A percentile compares a stretch with the other conserved stretches of the same genome.
These are phyloP conservation scores for Disparrhopalites patrizii DNA, from an alignment of 2,888 invertebrate species.

Conservation along the genomic window DNA sequence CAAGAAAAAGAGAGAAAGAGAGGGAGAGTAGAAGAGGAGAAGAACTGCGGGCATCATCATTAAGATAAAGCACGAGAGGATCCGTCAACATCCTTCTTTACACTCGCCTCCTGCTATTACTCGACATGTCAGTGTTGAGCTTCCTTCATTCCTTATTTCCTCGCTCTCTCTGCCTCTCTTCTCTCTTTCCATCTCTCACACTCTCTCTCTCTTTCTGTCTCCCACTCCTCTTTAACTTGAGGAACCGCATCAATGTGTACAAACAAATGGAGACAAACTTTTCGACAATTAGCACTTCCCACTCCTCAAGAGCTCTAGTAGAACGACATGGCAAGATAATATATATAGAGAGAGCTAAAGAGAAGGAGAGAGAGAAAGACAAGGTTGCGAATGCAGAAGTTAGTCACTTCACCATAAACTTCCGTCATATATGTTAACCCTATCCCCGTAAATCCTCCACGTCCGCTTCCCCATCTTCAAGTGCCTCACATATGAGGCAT, in stretches of 20 bases:
- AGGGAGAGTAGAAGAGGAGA: neutral
- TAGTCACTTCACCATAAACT: no score
- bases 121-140: neutral
- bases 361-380: no score
- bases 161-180: neutral
- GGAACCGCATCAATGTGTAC: slow-evolving; percentile 31
- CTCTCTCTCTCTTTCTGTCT: neutral
- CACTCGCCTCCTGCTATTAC: slow-evolving; percentile 6
- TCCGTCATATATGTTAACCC: neutral
- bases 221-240: slow-evolving; percentile 2
- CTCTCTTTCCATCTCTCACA: neutral
- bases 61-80: slow-evolving; percentile 12
- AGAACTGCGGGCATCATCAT: slow-evolving; percentile 10
- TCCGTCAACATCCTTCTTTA: slow-evolving; percentile 5
- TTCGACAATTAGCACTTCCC: slow-evolving; percentile 29
- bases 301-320: neutral
- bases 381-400: no score
- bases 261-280: slow-evolving; percentile 33
- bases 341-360: neutral
- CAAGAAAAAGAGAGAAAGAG: neutral
- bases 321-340: neutral
- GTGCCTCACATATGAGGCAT: no score
- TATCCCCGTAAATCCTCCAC: neutral
- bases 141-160: neutral
- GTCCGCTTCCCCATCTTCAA: neutral